Percentiles rank a stretch among this genome's conserved stretches.
phyloP scores from a whole-genome alignment of 2,113 vertebrate species.

The Protobothrops mucrosquamatus region DNA sequence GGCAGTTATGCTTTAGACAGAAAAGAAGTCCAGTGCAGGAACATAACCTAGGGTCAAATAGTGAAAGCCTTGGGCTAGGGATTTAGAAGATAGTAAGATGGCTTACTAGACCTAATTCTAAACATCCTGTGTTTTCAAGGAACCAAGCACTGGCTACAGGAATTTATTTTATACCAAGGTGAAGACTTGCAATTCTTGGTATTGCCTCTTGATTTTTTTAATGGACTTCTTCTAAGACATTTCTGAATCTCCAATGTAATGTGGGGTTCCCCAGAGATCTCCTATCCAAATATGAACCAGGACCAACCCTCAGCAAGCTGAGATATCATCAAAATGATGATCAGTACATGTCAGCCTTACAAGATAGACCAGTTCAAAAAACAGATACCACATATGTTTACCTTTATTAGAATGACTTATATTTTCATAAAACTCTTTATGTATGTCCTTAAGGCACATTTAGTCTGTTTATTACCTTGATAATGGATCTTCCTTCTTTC shows the following conservation, averaged over 20 bases:
- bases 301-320: background rate
- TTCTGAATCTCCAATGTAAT: background rate
- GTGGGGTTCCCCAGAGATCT: background rate
- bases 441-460: background rate
- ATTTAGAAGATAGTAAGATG: background rate
- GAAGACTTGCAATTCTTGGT: background rate
- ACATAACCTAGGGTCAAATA: conserved; percentile 28
- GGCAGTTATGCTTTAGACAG: conserved; percentile 4
- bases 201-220: background rate
- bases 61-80: conserved; percentile 33
- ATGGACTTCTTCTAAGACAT: background rate
- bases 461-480: background rate
- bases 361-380: background rate
- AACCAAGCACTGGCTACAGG: background rate
- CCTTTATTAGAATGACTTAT: background rate
- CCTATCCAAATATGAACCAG: background rate
- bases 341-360: background rate
- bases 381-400: background rate
- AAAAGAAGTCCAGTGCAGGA: conserved; percentile 1
- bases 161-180: background rate
- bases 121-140: background rate
- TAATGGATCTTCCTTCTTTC: background rate
- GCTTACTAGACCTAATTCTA: background rate
- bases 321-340: background rate
- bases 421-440: background rate